Conservation (phyloP, 2,113 vertebrate genomes). For the Periophthalmus modestus region DNA sequence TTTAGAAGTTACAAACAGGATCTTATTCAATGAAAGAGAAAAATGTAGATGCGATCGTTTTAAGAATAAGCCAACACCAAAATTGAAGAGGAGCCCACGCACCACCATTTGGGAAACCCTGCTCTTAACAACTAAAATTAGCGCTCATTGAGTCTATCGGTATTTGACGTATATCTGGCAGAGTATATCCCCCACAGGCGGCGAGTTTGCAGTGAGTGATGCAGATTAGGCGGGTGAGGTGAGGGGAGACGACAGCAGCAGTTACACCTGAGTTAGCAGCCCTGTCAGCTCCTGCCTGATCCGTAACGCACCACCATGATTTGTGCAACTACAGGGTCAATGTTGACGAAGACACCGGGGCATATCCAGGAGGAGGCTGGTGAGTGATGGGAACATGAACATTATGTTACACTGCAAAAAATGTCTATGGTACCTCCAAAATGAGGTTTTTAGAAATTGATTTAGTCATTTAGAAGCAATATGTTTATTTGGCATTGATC, state of each 20-base stretch:
- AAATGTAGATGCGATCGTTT: too few species aligned
- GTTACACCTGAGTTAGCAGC: slow-evolving; percentile 60
- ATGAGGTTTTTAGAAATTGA: too few species aligned
- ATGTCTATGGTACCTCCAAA: too few species aligned
- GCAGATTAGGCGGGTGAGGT: slow-evolving; percentile 56
- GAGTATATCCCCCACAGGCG: not conserved
- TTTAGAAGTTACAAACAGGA: too few species aligned
- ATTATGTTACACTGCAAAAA: not conserved
- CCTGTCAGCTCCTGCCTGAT: slow-evolving; percentile 14
- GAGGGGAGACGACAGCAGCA: slow-evolving; percentile 39
- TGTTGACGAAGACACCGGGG: slow-evolving; percentile 51
- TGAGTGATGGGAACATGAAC: slow-evolving; percentile 38
- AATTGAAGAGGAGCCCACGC: too few species aligned
- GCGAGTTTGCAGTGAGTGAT: slow-evolving; percentile 36
- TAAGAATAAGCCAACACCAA: too few species aligned
- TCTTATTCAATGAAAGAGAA: too few species aligned
- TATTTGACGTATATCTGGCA: not conserved
- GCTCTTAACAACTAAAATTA: not conserved
- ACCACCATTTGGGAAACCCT: too few species aligned
- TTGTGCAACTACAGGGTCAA: slow-evolving; percentile 44
- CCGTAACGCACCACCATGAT: slow-evolving; percentile 46
- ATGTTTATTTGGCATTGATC: too few species aligned
- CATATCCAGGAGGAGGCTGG: slow-evolving; percentile 46
- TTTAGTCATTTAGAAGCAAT: too few species aligned
- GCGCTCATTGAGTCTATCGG: too few species aligned